These are phyloP conservation scores for Halcyon smyrnensis DNA, from an alignment of 2,797 vertebrate species.

Conservation along the genomic window DNA sequence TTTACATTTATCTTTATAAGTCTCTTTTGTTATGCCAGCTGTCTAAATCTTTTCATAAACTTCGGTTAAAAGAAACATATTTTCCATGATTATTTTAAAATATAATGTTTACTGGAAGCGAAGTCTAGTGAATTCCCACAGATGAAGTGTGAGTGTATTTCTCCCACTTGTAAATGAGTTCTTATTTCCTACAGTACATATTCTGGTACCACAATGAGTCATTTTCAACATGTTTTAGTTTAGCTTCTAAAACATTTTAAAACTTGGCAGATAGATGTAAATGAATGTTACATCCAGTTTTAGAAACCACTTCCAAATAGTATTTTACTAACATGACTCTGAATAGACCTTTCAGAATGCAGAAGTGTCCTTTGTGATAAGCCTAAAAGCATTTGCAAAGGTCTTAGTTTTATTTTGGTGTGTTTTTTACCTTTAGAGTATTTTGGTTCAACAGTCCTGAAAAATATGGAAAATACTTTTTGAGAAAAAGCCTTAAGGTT, in stretches of 20 bases:
- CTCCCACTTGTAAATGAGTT: constrained; percentile 82
- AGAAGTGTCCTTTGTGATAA: constrained; percentile 56
- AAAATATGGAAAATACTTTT: constrained; percentile 7
- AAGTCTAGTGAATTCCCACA: constrained; percentile 79
- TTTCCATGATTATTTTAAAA: constrained; percentile 80
- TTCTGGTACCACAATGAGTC: constrained; percentile 78
- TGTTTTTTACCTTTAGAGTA: background rate
- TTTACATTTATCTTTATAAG: constrained; percentile 66
- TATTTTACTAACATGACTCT: constrained; percentile 60
- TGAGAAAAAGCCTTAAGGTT: background rate
- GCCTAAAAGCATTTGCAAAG: constrained; percentile 1
- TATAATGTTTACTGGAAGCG: constrained; percentile 79
- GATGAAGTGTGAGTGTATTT: constrained; percentile 81
- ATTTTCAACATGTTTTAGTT: constrained; percentile 81
- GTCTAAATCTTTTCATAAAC: constrained; percentile 74
- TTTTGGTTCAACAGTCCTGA: background rate
- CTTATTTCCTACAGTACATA: constrained; percentile 79
- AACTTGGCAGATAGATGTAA: constrained; percentile 74
- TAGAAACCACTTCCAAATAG: constrained; percentile 74
- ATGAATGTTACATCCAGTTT: constrained; percentile 74
- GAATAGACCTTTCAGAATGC: constrained; percentile 69
- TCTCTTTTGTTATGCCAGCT: constrained; percentile 66
- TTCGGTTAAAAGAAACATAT: constrained; percentile 74
- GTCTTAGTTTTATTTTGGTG: background rate
- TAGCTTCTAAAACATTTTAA: constrained; percentile 79